Base-by-base conservation (phyloP, 2,113 vertebrate species). In the Antechinus flavipes region DNA sequence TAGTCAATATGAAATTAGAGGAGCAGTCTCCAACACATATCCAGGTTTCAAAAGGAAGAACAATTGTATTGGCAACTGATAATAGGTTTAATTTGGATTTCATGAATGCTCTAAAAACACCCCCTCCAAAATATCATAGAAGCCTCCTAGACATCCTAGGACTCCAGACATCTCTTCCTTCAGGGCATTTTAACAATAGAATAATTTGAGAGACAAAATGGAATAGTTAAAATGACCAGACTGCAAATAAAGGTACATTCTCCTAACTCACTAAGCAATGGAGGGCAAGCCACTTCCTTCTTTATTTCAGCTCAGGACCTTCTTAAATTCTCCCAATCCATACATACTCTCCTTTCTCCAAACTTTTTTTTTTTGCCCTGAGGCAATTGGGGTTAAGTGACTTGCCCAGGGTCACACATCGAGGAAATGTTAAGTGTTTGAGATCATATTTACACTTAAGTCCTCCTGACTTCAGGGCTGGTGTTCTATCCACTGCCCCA, bases 71-170 rank as follows among this genome's bases (percentile, higher is more conserved):
- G 98, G 92, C 97, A 91, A 95, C 95, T 97, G 94, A 96, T 97
- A 97, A 96, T 97, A n/a, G 49, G 0, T 89, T 94, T 98, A 96
- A 54, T 93, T 96, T 97, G 96, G 1, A 96, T 97, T 96, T 97
- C 97, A 96, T 97, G 98, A 91, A 27, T 47, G 8, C 25, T 50
- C 49, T 52, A 50, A 50, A 90, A 30, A 27, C 10, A 50, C 97
- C 95, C 76, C 94, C 97, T 97, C 94, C 49, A 91, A 54, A 94
- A 92, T 55, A 53, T 11, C 22, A n/a, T 35, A n/a, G 19, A 89
- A n/a, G 49, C 49, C 35, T 95, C 89, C 16, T 0, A 2, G 58
- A 27, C 1, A 25, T 52, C 90, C 49, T 52, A 30, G 47, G 49
- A 90, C 2, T 1, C 25, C 2, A 1, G n/a, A 16, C 26, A 23